Evolutionary conservation across 2,888 invertebrate species (phyloP).

Genomic region (Zonitis immaculata): DNA sequence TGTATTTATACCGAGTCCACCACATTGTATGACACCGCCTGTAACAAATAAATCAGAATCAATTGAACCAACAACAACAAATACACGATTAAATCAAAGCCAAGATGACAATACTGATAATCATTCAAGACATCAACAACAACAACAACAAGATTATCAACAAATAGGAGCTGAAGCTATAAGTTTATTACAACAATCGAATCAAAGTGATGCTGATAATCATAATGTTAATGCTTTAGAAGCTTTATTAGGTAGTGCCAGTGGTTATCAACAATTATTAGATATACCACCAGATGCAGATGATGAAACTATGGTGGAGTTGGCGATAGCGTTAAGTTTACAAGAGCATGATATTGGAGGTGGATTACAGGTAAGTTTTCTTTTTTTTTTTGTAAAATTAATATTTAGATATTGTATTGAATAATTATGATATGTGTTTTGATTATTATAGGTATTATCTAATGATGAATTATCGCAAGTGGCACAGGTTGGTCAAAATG

Average conservation of each 20-base stretch:
- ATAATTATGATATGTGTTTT: background rate
- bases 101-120: too few species aligned
- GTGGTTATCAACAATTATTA: constrained; percentile 71
- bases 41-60: constrained; percentile 30
- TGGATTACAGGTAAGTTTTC: constrained; percentile 47
- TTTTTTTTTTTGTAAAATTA: too few species aligned
- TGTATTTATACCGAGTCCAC: constrained; percentile 73
- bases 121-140: background rate
- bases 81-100: too few species aligned
- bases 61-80: background rate
- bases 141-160: constrained; percentile 1
- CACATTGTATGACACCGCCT: constrained; percentile 62
- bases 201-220: constrained; percentile 14
- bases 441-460: constrained; percentile 37
- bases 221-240: constrained; percentile 48
- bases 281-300: constrained; percentile 93
- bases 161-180: constrained; percentile 43
- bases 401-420: too few species aligned
- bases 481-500: constrained; percentile 13
- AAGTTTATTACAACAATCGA: constrained; percentile 29
- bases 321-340: constrained; percentile 91
- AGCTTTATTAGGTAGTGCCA: constrained; percentile 50
- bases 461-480: constrained; percentile 28
- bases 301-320: constrained; percentile 94
- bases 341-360: constrained; percentile 69